Evolutionary conservation across 2,888 invertebrate species (phyloP), one percentile per base, ranked within the genome.

Genomic region (Anorthoa munda): DNA sequence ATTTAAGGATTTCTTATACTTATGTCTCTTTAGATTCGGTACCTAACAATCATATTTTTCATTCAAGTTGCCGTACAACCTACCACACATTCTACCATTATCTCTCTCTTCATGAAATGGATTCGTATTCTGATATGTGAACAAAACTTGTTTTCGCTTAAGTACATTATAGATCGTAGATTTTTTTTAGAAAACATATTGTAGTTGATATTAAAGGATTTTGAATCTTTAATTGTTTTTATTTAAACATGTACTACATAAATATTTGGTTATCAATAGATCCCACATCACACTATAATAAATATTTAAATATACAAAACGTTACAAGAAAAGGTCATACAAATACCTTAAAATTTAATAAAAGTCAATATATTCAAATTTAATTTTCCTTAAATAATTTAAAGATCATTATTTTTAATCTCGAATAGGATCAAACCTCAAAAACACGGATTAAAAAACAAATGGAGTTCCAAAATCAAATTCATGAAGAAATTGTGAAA

Each of bases 121-220:
- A 71, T 74, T 72, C 31, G 55, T 79, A 70, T 77, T 61, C 23
- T 81, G 81, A 84, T 83, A 85, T 87, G 83, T 83, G 50, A 72
- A 70, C 50, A 23, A 70, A 79, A 66, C 53, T 71, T 83, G 39
- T 76, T 68, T 63, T 64, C 21, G 39, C 51, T 83, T 87, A 86
- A 85, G 86, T 85, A 85, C 87, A 75, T 50, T 45, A 21, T 64
- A 11, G 17, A 75, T 50, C 11, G 26, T 31, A 59, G 23, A 53
- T 64, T 56, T 7, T 5, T 53, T 48, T 23, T 12, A 60, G 11
- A 12, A 26, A 15, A 61, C 48, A 46, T 21, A 13, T 39, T 26
- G 1, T 12, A 53, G 0, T 23, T 45, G 13, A 48, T 15, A 53
- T 39, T 45, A 17, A 23, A 59, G 13, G 21, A 51, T 66, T 64